Base-by-base conservation (phyloP, 2,113 vertebrate species). In the Bubo bubo region DNA sequence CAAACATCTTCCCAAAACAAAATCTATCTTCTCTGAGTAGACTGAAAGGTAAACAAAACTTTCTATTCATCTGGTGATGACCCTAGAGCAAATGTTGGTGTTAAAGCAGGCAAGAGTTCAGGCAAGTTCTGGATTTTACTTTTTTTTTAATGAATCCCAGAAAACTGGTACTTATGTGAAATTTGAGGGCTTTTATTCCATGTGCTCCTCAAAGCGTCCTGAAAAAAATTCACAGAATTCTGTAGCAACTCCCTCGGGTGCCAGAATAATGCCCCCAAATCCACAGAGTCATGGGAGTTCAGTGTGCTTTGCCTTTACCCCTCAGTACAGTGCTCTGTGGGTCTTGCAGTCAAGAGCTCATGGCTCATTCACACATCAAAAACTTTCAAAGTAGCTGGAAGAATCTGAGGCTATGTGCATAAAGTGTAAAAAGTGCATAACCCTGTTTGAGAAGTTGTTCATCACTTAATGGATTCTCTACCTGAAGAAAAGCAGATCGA, bases 401-500 rank as follows among this genome's bases (percentile, higher is more conserved):
- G 56, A 28, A 23, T 45, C 58, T 17, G 66, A 76, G 67, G 45
- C 76, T 0, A 0, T 66, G 41, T 73, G 66, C n/a, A n/a, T 73
- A 5, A 94, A 88, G 53, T 19, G 32, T 62, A 63, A 72, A 67
- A 49, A 87, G 70, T 9, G 7, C 52, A 27, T 59, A 93, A 49
- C 34, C 64, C 59, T 70, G 3, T 45, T 86, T 70, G 86, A 58
- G 86, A 63, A 71, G 53, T 53, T 82, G 62, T 79, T 88, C 74
- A 47, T 86, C 87, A 63, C 53, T 79, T 73, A 58, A 35, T 77
- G 74, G 50, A 79, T 96, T 95, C 80, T 94, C 62, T 60, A 79
- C 70, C 80, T 90, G 91, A 90, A 79, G 74, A 80, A 94, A 95
- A 93, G 75, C 87, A 90, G 71, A 90, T 88, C 53, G 73, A 93